These are phyloP conservation scores for Caranx melampygus DNA, from an alignment of 2,113 vertebrate genomes.

Conservation along the genomic window DNA sequence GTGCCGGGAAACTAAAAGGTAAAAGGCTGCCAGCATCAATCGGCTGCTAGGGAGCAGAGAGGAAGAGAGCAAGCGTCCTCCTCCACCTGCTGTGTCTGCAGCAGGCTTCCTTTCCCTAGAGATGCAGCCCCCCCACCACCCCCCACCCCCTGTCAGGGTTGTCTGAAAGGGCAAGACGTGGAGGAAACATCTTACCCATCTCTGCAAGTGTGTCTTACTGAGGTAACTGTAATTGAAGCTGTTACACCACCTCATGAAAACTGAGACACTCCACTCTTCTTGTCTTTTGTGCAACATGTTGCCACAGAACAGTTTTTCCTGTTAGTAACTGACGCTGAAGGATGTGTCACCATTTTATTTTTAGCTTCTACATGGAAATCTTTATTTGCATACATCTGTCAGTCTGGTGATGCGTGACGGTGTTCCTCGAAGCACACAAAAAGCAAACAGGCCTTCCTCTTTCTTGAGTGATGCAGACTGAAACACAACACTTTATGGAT, in stretches of 20 bases:
- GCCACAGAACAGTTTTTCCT: neutral
- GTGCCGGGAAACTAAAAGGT: conserved; percentile 65
- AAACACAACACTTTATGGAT: neutral
- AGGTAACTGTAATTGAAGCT: conserved; percentile 25
- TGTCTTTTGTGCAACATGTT: neutral
- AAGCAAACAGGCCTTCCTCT: no score
- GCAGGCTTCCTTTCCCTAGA: conserved; percentile 72
- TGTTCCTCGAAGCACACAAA: no score
- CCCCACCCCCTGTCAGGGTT: conserved; percentile 32
- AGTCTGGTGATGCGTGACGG: no score
- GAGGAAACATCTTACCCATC: conserved; percentile 26
- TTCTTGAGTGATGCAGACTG: neutral
- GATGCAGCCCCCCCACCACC: conserved; percentile 41
- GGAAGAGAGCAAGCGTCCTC: conserved; percentile 74
- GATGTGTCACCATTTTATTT: neutral
- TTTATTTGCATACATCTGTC: neutral
- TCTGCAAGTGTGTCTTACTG: conserved; percentile 6
- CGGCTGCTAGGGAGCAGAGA: conserved; percentile 76
- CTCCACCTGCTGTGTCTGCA: conserved; percentile 69
- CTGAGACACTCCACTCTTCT: neutral
- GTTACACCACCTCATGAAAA: neutral
- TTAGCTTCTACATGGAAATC: neutral
- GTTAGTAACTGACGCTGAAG: neutral
- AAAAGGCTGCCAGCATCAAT: conserved; percentile 80
- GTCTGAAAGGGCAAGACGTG: conserved; percentile 77